phyloP scores from a whole-genome alignment of 2,888 invertebrate genomes.

The Nephrotoma appendiculata region DNA sequence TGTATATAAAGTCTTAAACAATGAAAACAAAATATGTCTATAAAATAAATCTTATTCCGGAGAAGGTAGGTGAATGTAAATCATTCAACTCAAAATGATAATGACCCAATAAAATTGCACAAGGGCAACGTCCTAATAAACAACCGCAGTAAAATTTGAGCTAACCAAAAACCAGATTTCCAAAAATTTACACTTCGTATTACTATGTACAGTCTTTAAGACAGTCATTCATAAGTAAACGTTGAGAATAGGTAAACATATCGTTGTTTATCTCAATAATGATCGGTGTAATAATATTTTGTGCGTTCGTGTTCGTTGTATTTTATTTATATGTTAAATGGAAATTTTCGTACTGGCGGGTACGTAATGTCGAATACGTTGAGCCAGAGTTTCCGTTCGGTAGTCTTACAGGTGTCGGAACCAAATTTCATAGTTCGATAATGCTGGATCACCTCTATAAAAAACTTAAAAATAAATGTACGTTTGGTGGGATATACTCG shows the following conservation, averaged over 20 bases:
- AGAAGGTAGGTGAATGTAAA: neutral
- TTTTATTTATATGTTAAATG: too few species aligned
- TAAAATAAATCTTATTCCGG: too few species aligned
- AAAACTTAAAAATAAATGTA: constrained; percentile 19
- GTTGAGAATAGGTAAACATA: neutral
- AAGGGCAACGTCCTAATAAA: too few species aligned
- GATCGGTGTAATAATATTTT: neutral
- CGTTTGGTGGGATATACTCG: constrained; percentile 22
- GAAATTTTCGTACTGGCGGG: too few species aligned
- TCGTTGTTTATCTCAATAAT: neutral
- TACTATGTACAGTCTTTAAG: neutral
- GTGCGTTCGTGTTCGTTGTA: neutral
- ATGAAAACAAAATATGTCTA: too few species aligned
- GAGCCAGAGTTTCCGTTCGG: constrained; percentile 19
- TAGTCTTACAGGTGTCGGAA: constrained; percentile 17
- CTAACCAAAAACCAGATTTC: too few species aligned
- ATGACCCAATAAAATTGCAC: too few species aligned
- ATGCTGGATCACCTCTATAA: constrained; percentile 19
- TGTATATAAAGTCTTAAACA: too few species aligned
- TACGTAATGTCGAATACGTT: too few species aligned
- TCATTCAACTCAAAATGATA: neutral
- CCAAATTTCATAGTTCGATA: constrained; percentile 14
- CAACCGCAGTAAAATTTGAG: too few species aligned
- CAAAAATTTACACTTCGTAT: too few species aligned
- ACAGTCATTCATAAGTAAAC: neutral